Conservation (phyloP, 2,797 vertebrate species). For the Myripristis jacobus region DNA sequence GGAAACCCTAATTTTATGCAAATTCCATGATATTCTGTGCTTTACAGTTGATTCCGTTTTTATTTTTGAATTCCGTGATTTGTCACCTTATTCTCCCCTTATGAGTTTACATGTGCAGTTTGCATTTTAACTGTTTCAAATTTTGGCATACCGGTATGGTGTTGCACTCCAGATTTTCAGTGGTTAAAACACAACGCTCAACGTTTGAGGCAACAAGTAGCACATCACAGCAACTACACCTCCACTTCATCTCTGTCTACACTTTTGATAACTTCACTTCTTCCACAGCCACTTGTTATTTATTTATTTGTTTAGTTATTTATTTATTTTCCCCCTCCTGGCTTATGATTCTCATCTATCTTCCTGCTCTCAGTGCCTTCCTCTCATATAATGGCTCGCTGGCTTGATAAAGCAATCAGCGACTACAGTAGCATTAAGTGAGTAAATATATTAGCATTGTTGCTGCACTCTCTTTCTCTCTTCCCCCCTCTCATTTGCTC, state of each 20-base stretch:
- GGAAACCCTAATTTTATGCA: no score
- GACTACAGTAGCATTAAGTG: slow-evolving; percentile 60
- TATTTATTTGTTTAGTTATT: slow-evolving; percentile 49
- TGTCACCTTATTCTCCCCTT: no score
- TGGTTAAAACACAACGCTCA: slow-evolving; percentile 46
- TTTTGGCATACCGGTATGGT: no score
- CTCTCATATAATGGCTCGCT: slow-evolving; percentile 42
- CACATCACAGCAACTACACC: slow-evolving; percentile 27
- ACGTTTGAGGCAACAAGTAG: slow-evolving; percentile 18
- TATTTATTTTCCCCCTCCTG: no score
- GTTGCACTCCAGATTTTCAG: no score
- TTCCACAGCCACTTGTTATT: slow-evolving; percentile 10
- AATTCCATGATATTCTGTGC: no score
- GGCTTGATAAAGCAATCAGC: slow-evolving; percentile 72
- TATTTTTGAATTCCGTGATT: no score
- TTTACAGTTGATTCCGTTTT: no score
- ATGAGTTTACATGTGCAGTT: no score
- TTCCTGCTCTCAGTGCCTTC: slow-evolving; percentile 40
- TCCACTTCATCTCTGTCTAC: slow-evolving; percentile 33
- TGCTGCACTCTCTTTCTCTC: slow-evolving; percentile 27
- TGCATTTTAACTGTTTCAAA: no score
- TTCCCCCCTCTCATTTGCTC: slow-evolving; percentile 27
- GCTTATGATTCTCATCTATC: slow-evolving; percentile 53
- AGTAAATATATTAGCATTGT: slow-evolving; percentile 68
- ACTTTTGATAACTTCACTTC: slow-evolving; percentile 38